Evolutionary conservation across 2,797 vertebrate genomes (phyloP), one percentile per base, ranked within the genome.

Genomic region (Poeciliopsis paucimaculata): DNA sequence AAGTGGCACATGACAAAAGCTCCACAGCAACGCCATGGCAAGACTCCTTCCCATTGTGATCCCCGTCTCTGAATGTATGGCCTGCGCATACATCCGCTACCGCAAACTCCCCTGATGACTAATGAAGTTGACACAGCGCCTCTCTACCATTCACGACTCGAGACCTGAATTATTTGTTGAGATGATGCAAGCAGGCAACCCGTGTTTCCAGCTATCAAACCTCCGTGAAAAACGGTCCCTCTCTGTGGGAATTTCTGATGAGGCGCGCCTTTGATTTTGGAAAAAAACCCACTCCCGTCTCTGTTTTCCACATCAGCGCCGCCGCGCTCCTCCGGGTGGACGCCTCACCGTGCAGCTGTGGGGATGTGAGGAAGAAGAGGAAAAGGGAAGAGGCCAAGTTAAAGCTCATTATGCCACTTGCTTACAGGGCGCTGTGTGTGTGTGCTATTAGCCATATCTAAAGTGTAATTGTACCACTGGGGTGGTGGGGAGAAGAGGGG

Each of bases 371-470:
- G 76, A 87, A 76, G 64, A 74, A 83, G 78, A 76, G 75, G 78
- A 72, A 86, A 72, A 81, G 39, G 81, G 86, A 89, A 80, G 88
- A 91, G 75, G 77, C 90, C 71, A 88, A 82, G 87, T 89, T 86
- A 85, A 92, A 93, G 88, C 92, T 93, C 91, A 93, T 94, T 94
- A 94, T 89, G 90, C 85, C 20, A 79, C 91, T 92, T 94, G 91
- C 93, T 94, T 93, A 94, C 90, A 92, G 92, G 92, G 92, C 92
- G 82, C 93, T 92, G 93, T 93, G 92, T 92, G 91, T 89, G 86
- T 94, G 94, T 95, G 95, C 94, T 95, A 95, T 94, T 92, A 94
- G 91, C 93, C 94, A 92, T 95, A 93, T 94, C 93, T 92, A 94
- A 95, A 94, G 92, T 95, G 94, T 96, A 95, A 95, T 95, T 94